These are phyloP conservation scores for Mythimna albipuncta DNA, from an alignment of 2,888 invertebrate genomes.

Conservation along the genomic window DNA sequence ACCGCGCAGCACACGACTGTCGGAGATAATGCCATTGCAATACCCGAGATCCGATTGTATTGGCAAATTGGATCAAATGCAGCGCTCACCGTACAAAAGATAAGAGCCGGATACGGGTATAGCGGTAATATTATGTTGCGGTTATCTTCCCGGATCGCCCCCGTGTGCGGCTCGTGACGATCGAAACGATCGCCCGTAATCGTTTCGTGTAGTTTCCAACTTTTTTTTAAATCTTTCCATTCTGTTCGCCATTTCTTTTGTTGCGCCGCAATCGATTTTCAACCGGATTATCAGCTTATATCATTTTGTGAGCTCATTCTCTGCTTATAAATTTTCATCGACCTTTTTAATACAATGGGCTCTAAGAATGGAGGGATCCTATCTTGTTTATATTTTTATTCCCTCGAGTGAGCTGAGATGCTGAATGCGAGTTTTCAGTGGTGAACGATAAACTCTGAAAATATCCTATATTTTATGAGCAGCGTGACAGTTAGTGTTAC, in stretches of 20 bases:
- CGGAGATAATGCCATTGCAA: constrained; percentile 89
- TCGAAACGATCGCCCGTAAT: constrained; percentile 72
- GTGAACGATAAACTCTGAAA: constrained; percentile 37
- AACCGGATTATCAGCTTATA: constrained; percentile 71
- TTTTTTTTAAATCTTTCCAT: constrained; percentile 72
- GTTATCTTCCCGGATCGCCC: constrained; percentile 77
- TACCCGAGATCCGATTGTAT: constrained; percentile 89
- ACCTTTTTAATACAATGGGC: constrained; percentile 60
- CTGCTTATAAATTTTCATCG: constrained; percentile 62
- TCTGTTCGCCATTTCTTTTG: constrained; percentile 70
- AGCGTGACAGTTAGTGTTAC: constrained; percentile 45
- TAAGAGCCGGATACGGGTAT: constrained; percentile 83
- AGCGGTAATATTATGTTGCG: constrained; percentile 83
- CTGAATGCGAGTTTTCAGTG: constrained; percentile 44
- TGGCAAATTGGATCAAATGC: constrained; percentile 91
- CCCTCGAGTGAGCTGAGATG: constrained; percentile 30
- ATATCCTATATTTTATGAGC: constrained; percentile 40
- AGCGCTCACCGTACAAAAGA: constrained; percentile 89
- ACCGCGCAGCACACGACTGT: constrained; percentile 78
- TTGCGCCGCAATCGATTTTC: constrained; percentile 66
- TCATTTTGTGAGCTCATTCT: constrained; percentile 61
- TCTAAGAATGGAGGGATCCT: constrained; percentile 37
- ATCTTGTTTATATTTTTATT: constrained; percentile 47
- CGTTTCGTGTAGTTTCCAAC: constrained; percentile 71
- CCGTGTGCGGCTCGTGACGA: constrained; percentile 72